A percentile compares a stretch with the other conserved stretches of the same genome.
Evolutionary conservation across 2,797 vertebrate genomes (phyloP).

Genomic region (Catamblyrhynchus diadema): DNA sequence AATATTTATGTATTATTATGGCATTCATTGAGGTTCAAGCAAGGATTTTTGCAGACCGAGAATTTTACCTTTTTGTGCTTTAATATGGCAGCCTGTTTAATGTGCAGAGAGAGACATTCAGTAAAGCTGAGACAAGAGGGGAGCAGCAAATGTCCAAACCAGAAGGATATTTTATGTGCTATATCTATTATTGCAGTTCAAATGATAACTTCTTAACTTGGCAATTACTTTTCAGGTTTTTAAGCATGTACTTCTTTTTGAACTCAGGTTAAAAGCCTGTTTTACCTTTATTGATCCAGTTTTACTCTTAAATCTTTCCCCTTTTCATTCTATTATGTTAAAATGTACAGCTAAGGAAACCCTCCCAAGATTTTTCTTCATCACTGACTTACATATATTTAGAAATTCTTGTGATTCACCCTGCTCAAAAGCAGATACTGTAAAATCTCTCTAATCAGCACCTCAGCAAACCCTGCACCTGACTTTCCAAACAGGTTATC

Average conservation of each 20-base stretch:
- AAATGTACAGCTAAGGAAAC: neutral
- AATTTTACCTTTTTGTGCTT: neutral
- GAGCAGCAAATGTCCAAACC: neutral
- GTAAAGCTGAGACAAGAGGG: neutral
- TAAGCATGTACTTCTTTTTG: neutral
- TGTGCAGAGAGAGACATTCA: neutral
- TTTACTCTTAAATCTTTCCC: neutral
- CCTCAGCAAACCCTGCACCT: neutral
- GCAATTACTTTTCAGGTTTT: neutral
- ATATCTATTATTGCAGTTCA: neutral
- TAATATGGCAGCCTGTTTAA: neutral
- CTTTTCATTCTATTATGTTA: neutral
- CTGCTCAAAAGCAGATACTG: neutral
- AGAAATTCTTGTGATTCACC: neutral
- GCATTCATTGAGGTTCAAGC: neutral
- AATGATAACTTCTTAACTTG: neutral
- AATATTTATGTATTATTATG: neutral
- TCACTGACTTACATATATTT: too few species aligned
- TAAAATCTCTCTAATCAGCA: neutral
- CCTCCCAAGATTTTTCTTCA: neutral
- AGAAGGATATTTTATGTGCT: neutral
- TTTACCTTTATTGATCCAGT: neutral
- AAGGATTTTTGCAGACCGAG: neutral
- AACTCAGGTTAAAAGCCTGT: neutral
- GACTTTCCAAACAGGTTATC: neutral